A percentile compares a stretch with the other conserved stretches of the same genome.
These are phyloP conservation scores for Clarias fuscus DNA, from an alignment of 2,797 vertebrate genomes.

Conservation along the genomic window DNA sequence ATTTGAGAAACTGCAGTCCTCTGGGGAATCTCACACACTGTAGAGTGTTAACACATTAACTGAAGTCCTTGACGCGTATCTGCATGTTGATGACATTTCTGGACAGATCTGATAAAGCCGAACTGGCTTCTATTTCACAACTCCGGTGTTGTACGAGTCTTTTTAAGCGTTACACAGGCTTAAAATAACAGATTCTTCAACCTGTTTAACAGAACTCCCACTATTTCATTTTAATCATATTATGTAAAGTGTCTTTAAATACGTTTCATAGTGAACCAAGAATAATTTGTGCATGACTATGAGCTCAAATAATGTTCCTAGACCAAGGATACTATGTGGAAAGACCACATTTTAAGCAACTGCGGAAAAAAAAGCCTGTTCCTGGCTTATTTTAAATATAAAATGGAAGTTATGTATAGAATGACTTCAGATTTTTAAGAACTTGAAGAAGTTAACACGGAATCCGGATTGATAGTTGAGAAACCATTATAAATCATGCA, in stretches of 20 bases:
- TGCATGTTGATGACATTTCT: not conserved
- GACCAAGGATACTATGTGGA: not conserved
- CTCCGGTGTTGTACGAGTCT: not conserved
- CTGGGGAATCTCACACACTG: no score
- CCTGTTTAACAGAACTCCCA: not conserved
- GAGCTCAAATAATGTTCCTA: not conserved
- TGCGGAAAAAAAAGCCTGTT: not conserved
- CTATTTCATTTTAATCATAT: not conserved
- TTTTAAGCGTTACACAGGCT: not conserved
- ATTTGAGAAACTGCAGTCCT: not conserved
- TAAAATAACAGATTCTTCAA: not conserved
- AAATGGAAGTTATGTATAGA: not conserved
- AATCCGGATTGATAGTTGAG: not conserved
- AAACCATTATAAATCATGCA: not conserved
- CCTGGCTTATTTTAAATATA: not conserved
- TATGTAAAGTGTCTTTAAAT: not conserved
- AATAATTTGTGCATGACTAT: not conserved
- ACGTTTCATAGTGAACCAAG: not conserved
- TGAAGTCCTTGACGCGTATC: no score
- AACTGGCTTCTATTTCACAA: not conserved
- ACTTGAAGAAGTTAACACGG: not conserved
- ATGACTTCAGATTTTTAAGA: not conserved
- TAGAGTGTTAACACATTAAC: no score
- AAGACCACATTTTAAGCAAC: not conserved
- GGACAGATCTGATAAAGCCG: not conserved